Percentiles rank a stretch among this genome's conserved stretches.
phyloP scores from a whole-genome alignment of 2,888 invertebrate species.

The Morpho helenor region DNA sequence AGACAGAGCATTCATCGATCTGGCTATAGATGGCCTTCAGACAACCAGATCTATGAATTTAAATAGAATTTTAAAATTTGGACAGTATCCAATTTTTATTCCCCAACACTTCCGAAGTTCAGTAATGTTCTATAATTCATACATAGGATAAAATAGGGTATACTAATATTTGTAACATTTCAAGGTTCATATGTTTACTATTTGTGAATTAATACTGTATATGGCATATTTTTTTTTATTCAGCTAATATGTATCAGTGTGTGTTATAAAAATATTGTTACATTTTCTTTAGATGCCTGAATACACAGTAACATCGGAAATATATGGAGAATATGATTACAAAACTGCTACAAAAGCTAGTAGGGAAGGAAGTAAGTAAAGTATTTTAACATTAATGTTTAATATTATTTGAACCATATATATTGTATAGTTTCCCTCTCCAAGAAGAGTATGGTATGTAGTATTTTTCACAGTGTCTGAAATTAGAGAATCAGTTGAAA shows the following conservation, averaged over 20 bases:
- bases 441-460: too few relatives aligned
- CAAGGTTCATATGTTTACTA: background rate
- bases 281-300: conserved; percentile 63
- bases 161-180: background rate
- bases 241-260: background rate
- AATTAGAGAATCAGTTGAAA: too few relatives aligned
- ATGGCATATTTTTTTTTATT: background rate
- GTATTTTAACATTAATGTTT: conserved; percentile 6
- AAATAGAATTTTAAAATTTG: conserved; percentile 71
- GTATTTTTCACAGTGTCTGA: too few relatives aligned
- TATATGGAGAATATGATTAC: conserved; percentile 85
- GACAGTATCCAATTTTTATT: conserved; percentile 66
- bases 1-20: too few relatives aligned
- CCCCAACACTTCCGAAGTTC: conserved; percentile 50
- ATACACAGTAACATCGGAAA: conserved; percentile 84
- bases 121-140: conserved; percentile 27
- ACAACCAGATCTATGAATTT: conserved; percentile 52
- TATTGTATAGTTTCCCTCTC: too few relatives aligned
- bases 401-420: background rate
- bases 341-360: conserved; percentile 66
- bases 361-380: conserved; percentile 66
- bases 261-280: background rate
- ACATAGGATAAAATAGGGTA: background rate
- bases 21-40: conserved; percentile 48
- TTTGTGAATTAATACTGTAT: background rate